Conservation (phyloP, 2,113 vertebrate species). For the Gallinago undulata region DNA sequence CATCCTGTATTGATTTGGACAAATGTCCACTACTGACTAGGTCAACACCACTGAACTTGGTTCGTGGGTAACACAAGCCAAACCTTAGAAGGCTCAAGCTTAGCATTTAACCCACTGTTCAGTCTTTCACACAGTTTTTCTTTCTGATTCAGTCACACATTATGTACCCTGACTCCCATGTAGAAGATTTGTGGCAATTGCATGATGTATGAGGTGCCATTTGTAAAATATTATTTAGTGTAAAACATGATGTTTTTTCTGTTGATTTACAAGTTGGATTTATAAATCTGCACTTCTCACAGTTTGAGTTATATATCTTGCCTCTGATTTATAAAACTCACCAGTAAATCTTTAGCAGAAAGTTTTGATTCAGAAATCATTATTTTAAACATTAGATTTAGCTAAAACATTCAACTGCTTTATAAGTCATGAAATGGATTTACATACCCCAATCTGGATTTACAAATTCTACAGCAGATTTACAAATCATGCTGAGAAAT, state of each 20-base stretch:
- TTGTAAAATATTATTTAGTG: slow-evolving; percentile 85
- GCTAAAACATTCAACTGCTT: slow-evolving; percentile 80
- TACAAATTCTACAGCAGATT: slow-evolving; percentile 66
- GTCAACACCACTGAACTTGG: background rate
- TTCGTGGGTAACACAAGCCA: background rate
- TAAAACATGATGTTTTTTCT: slow-evolving; percentile 82
- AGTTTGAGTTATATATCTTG: slow-evolving; percentile 81
- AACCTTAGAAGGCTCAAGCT: background rate
- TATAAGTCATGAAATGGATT: slow-evolving; percentile 72
- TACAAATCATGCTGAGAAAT: slow-evolving; percentile 67
- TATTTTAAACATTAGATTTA: slow-evolving; percentile 82
- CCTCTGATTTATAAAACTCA: slow-evolving; percentile 84
- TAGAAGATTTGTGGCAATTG: slow-evolving; percentile 79
- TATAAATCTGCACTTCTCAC: slow-evolving; percentile 82
- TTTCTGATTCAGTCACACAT: slow-evolving; percentile 54
- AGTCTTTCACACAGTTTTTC: slow-evolving; percentile 29
- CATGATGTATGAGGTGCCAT: slow-evolving; percentile 80
- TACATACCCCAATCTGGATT: slow-evolving; percentile 68
- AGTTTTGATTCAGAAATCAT: slow-evolving; percentile 88
- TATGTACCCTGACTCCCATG: slow-evolving; percentile 70
- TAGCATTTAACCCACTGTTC: background rate
- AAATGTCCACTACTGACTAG: slow-evolving; percentile 19
- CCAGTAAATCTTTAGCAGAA: slow-evolving; percentile 82
- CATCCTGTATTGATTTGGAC: background rate
- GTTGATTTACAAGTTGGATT: slow-evolving; percentile 85